A percentile compares a stretch with the other conserved stretches of the same genome.
Conservation (phyloP, 2,113 vertebrate genomes). For the Mus spicilegus region DNA sequence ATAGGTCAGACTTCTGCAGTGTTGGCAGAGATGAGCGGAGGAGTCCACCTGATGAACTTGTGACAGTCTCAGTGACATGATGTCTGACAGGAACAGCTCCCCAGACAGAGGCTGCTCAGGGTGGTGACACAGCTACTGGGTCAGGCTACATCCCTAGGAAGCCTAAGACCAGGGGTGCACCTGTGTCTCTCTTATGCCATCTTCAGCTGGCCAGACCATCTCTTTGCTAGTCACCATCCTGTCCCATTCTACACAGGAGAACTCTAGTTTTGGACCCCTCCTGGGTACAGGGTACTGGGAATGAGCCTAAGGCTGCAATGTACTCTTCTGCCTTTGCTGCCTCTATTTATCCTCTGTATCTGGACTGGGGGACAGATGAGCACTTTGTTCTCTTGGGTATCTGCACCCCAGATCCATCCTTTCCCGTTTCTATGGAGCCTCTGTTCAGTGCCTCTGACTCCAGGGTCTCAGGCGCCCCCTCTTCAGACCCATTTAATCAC, state of each 20-base stretch:
- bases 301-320: background rate
- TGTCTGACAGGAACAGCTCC: background rate
- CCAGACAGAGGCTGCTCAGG: too few species aligned
- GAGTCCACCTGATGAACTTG: background rate
- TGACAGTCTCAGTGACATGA: background rate
- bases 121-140: too few species aligned
- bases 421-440: background rate
- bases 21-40: background rate
- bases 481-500: background rate
- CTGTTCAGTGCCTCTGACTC: background rate
- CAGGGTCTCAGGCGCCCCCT: background rate
- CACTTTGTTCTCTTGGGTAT: background rate
- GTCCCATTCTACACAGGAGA: background rate
- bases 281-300: background rate
- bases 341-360: background rate
- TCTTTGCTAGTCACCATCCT: too few species aligned
- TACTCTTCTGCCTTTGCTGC: background rate
- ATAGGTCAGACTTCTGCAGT: background rate
- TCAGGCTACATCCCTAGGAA: rapidly evolving
- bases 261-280: background rate
- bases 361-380: background rate
- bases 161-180: background rate
- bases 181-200: background rate
- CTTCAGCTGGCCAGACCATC: background rate
- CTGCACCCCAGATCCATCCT: background rate